These are phyloP conservation scores for Tachina grossa DNA, from an alignment of 2,888 invertebrate genomes.

Conservation along the genomic window DNA sequence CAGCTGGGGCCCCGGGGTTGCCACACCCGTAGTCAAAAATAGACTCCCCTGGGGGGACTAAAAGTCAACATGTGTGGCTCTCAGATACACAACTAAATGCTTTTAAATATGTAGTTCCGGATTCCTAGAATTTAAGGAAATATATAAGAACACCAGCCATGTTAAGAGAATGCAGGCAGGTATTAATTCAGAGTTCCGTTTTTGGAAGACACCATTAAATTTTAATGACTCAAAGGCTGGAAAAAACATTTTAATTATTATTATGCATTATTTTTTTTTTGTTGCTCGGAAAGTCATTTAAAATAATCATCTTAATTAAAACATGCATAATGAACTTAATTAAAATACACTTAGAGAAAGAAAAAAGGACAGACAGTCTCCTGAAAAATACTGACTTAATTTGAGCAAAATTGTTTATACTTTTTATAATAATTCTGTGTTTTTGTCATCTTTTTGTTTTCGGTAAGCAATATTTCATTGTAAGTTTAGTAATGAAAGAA, in stretches of 20 bases:
- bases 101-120: slow-evolving; percentile 38
- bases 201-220: slow-evolving; percentile 59
- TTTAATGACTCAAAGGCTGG: slow-evolving; percentile 32
- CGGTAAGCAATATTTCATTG: slow-evolving; percentile 36
- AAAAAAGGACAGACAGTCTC: slow-evolving; percentile 8
- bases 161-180: slow-evolving; percentile 25
- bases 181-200: slow-evolving; percentile 42
- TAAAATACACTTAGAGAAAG: slow-evolving; percentile 58
- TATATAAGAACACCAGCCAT: background rate
- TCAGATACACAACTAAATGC: background rate
- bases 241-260: slow-evolving; percentile 63
- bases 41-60: no score
- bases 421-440: slow-evolving; percentile 39
- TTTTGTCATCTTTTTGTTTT: background rate
- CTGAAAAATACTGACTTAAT: slow-evolving; percentile 44
- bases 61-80: background rate
- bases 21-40: no score
- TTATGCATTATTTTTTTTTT: slow-evolving; percentile 10
- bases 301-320: slow-evolving; percentile 70
- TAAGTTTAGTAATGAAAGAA: slow-evolving; percentile 53
- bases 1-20: no score
- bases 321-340: slow-evolving; percentile 68
- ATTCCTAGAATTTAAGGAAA: slow-evolving; percentile 29
- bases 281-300: slow-evolving; percentile 58
- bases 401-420: slow-evolving; percentile 48